A percentile compares a stretch with the other conserved stretches of the same genome.
Evolutionary conservation across 2,113 vertebrate genomes (phyloP).

Genomic region (Equus przewalskii): DNA sequence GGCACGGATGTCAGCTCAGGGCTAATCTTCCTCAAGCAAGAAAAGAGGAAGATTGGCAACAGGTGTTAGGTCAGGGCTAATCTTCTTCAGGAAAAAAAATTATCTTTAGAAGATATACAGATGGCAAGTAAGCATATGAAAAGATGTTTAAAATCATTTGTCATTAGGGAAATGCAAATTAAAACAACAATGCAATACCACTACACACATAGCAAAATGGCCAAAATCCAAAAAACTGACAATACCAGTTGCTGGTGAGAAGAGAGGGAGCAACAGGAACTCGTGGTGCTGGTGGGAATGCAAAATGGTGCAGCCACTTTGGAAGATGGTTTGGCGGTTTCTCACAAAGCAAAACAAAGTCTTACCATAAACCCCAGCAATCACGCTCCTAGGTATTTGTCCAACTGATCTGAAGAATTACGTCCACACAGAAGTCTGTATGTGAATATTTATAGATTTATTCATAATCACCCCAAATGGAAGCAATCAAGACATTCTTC

Average conservation of each 20-base stretch:
- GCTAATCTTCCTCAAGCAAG: too few species aligned
- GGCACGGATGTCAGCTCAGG: too few species aligned
- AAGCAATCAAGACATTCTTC: neutral
- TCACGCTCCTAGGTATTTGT: neutral
- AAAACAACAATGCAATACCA: neutral
- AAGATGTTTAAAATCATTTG: neutral
- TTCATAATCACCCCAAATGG: neutral
- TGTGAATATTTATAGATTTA: conserved; percentile 7
- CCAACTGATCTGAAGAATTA: conserved; percentile 3
- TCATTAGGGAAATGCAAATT: neutral
- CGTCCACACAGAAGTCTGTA: neutral
- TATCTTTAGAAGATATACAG: neutral
- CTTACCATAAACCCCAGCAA: neutral
- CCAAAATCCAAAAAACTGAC: neutral
- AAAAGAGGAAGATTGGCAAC: too few species aligned
- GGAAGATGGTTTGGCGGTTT: neutral
- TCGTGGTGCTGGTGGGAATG: neutral
- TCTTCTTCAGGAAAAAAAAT: neutral
- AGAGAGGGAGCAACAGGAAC: neutral
- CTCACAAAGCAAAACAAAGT: neutral
- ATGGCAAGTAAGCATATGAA: neutral
- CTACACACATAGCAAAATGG: neutral
- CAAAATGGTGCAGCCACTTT: neutral
- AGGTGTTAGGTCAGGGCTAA: too few species aligned
- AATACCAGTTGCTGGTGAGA: neutral